Evolutionary conservation across 2,797 vertebrate species (phyloP).

Genomic region (Pipistrellus nathusii): DNA sequence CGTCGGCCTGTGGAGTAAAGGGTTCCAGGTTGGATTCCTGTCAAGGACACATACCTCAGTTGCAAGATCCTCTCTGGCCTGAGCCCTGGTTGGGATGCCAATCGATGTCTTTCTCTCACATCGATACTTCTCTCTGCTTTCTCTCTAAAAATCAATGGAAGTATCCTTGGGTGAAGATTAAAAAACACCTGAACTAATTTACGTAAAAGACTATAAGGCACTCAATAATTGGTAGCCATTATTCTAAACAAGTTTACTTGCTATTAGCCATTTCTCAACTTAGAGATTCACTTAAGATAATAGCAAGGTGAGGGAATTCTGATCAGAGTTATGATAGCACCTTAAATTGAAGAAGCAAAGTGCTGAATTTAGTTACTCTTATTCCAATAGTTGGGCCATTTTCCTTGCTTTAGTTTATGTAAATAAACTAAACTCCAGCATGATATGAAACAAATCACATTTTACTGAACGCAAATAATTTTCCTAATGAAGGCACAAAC

Average conservation of each 20-base stretch:
- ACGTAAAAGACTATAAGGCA: background rate
- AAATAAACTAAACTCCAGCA: background rate
- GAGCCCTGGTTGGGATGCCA: no score
- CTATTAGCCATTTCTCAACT: constrained; percentile 10
- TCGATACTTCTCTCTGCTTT: no score
- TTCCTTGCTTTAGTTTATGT: constrained; percentile 25
- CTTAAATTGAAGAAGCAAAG: background rate
- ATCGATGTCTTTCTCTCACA: no score
- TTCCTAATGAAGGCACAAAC: background rate
- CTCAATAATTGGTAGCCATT: background rate
- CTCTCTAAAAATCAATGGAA: no score
- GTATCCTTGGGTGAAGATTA: no score
- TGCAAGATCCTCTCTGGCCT: no score
- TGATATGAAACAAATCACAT: constrained; percentile 1
- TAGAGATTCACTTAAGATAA: background rate
- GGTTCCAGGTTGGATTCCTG: no score
- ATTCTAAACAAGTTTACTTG: background rate
- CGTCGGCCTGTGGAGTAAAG: no score
- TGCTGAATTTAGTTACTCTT: background rate
- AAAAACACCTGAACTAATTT: background rate
- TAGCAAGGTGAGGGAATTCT: background rate
- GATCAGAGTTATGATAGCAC: background rate
- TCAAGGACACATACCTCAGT: no score
- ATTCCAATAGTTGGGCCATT: background rate
- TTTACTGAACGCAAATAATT: constrained; percentile 23